Evolutionary conservation across 1,140 invertebrate genomes (phyloP), one percentile per base, ranked within the genome.

Genomic region (Limonius californicus): DNA sequence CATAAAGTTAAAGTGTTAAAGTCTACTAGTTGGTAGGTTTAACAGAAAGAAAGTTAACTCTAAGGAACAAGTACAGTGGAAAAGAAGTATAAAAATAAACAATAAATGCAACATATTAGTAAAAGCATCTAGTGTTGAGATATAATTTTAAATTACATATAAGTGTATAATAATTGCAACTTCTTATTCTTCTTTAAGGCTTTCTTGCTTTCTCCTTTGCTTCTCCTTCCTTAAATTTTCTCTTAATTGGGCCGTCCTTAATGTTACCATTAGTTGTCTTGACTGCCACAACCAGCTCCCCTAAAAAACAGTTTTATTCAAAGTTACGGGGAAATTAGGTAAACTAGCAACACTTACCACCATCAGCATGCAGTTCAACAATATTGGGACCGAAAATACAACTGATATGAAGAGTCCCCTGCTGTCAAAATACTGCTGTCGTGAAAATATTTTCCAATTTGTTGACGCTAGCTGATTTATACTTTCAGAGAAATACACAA

Each of bases 361-460:
- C 85, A 95, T 90, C 64, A 95, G 83, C 85, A 95, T 91, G 73
- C 92, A 95, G 76, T 94, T 95, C 19, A 95, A 82, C 60, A 96
- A 80, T 68, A 95, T 89, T 43, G 94, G 94, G 70, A 92, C 87
- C 7, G 92, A 95, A 77, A 94, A 94, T 11, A 95, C 89, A 14
- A 94, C 82, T 9, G 92, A 95, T 82, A 95, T 94, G 75, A 96
- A 96, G 59, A 95, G 80, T 32, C 94, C 93, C 78, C 91, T 91
- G 66, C 88, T 91, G 76, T 96, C 94, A 78, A 96, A 96, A 77
- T 95, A 95, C 73, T 95, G 92, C 68, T 96, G 92, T 64, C 86
- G 85, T 6, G 92, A 91, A 76, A 95, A 95, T 47, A 86, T 79
- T 70, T 88, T 85, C 91, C 91, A 95, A 77, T 94, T 88, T 64